Evolutionary conservation across 2,888 invertebrate species (phyloP), one percentile per base, ranked within the genome.

Genomic region (Pachymerium ferrugineum): DNA sequence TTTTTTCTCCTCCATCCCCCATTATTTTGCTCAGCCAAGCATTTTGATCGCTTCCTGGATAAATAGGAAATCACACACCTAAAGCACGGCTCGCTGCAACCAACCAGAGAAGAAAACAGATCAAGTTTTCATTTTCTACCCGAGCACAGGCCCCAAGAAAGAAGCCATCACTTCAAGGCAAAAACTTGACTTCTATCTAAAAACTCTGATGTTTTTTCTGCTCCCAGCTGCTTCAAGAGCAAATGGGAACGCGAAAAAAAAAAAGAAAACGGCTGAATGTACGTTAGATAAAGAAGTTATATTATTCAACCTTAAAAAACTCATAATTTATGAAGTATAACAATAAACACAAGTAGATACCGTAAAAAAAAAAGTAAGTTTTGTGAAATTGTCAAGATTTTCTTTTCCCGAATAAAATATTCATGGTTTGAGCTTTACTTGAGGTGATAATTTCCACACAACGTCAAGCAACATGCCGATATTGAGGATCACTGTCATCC

Each of bases 51-150:
- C 62, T 62, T 62, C 62, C 28, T 62, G 62, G 62, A 62, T 62
- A 62, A 62, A 62, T 62, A 62, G 62, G 62, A 62, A 62, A 62
- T 62, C 62, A 62, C 62, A 62, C 62, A 62, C 62, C 62, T 62
- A 62, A 28, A 25, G 62, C 62, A 62, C 62, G 62, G 62, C 62
- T 62, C 62, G 62, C 62, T 62, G 62, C 38, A 62, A 62, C 62
- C 62, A 62, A 10, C 62, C 62, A 62, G 28, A 62, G 62, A 62
- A 62, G 62, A 62, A 62, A 62, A 62, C 62, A 62, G 62, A 62
- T 62, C 62, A 62, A 62, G 62, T 62, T 62, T 62, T 62, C 62
- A 62, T 62, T 62, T 62, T 62, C 62, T 62, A 62, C 62, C 4
- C 22, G 62, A 62, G 62, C 62, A 38, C 62, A 62, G 28, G 62